Conservation (phyloP, 2,888 invertebrate species). For the Ennomos erosarius region DNA sequence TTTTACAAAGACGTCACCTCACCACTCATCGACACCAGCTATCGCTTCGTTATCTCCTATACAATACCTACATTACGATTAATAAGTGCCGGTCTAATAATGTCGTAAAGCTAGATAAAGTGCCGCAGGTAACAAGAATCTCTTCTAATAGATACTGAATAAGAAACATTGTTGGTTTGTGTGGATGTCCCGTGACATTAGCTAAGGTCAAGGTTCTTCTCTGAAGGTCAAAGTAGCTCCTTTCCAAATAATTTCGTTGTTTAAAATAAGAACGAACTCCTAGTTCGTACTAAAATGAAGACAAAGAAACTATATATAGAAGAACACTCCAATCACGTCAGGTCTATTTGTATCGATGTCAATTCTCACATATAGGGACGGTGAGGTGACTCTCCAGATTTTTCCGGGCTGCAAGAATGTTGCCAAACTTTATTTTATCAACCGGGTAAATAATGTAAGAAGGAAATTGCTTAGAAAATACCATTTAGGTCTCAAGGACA, state of each 20-base stretch:
- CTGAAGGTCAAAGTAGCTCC: no score
- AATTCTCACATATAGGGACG: conserved; percentile 12
- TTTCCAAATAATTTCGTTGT: no score
- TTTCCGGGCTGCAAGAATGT: conserved; percentile 2
- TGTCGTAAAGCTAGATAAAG: conserved; percentile 15
- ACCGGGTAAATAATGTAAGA: neutral
- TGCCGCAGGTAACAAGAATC: conserved; percentile 19
- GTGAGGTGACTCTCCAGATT: conserved; percentile 4
- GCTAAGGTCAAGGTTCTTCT: no score
- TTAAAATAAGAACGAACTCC: no score
- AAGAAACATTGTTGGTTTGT: no score
- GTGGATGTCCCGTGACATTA: no score
- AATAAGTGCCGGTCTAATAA: conserved; percentile 10
- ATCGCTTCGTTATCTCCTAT: conserved; percentile 4
- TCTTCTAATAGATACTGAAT: no score
- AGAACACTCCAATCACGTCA: conserved; percentile 1
- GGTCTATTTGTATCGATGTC: conserved; percentile 16
- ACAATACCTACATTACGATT: neutral
- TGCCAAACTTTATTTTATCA: conserved; percentile 11
- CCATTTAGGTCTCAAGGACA: neutral
- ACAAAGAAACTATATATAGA: conserved; percentile 4
- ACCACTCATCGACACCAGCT: neutral
- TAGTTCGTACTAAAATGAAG: no score
- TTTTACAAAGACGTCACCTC: conserved; percentile 6
- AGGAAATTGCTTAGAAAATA: conserved; percentile 3